A percentile compares a stretch with the other conserved stretches of the same genome.
These are phyloP conservation scores for Aldabrachelys gigantea DNA, from an alignment of 2,113 vertebrate species.

Conservation along the genomic window DNA sequence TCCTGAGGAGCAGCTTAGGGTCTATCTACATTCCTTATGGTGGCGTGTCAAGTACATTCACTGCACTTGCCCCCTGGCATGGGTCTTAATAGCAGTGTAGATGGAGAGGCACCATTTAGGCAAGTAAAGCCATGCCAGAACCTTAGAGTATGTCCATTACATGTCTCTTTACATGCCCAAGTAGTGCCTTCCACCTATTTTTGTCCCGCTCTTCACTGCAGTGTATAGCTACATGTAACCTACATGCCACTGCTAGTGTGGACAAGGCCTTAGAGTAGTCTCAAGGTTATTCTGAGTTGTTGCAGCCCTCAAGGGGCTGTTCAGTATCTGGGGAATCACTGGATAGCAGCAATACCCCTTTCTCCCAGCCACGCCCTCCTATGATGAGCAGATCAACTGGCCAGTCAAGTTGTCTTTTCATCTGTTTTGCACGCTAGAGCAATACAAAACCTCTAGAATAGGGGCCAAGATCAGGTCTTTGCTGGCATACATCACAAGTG, in stretches of 20 bases:
- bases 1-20: neutral
- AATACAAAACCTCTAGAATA: neutral
- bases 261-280: neutral
- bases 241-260: too few relatives aligned
- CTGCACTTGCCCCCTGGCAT: neutral
- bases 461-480: neutral
- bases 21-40: neutral
- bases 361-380: neutral
- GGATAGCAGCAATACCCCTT: neutral
- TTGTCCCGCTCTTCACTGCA: neutral
- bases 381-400: accelerated
- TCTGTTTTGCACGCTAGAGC: neutral
- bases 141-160: neutral
- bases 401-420: neutral
- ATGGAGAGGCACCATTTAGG: neutral
- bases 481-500: neutral
- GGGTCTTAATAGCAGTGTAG: neutral
- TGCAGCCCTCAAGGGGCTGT: neutral
- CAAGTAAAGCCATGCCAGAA: neutral
- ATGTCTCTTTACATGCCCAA: neutral
- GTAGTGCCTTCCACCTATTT: neutral
- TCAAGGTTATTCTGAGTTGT: neutral
- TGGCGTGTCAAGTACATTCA: neutral
- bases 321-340: neutral
- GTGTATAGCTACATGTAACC: neutral